Evolutionary conservation across 2,113 vertebrate species (phyloP).

Genomic region (Rhinogobius similis): DNA sequence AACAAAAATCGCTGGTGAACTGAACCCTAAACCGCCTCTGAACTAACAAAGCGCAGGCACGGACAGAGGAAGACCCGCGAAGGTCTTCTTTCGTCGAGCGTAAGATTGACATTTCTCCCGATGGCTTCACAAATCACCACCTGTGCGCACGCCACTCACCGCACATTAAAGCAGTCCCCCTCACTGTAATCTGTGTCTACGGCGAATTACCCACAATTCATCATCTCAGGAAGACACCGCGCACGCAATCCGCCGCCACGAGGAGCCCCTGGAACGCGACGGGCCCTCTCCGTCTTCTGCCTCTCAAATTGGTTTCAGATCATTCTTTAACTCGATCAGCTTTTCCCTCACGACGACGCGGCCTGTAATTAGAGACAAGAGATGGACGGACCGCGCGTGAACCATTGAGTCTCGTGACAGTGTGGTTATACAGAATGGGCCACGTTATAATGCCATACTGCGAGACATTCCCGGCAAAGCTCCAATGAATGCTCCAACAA

Average conservation of each 20-base stretch:
- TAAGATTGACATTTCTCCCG: slow-evolving; percentile 53
- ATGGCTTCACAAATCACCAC: slow-evolving; percentile 46
- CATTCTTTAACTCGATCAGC: not conserved
- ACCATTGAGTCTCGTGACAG: no score
- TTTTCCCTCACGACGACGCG: not conserved
- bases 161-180: slow-evolving; percentile 21
- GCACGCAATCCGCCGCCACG: not conserved
- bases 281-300: not conserved
- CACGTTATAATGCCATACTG: no score
- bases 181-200: slow-evolving; percentile 19
- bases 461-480: no score
- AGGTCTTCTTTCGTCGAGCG: slow-evolving; percentile 33
- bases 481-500: no score
- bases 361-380: not conserved
- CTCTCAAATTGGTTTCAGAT: not conserved
- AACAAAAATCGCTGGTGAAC: no score
- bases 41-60: not conserved
- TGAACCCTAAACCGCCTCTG: no score
- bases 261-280: not conserved
- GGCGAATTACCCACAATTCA: slow-evolving; percentile 31
- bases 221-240: slow-evolving; percentile 16
- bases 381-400: not conserved
- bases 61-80: slow-evolving; percentile 23
- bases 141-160: slow-evolving; percentile 17
- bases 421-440: no score